Base-by-base conservation (phyloP, 2,888 invertebrate species). In the Hedya salicella region DNA sequence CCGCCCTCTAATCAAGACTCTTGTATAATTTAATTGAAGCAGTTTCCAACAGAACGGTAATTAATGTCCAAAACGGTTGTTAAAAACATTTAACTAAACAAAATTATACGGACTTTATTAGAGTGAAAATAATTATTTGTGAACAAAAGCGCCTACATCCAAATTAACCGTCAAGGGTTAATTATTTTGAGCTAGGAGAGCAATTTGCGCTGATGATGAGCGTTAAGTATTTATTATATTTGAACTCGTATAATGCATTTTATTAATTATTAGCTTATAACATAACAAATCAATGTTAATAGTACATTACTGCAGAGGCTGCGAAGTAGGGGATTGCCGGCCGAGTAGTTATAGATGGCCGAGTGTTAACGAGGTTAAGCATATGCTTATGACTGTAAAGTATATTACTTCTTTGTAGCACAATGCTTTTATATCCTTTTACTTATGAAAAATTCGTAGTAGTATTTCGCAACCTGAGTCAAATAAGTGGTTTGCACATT, bases 71-170 rank as follows among this genome's bases (percentile, higher is more conserved):
- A 32, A 57, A 39, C 16, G 57, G 16, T 44, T 36, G 25, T 65
- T 44, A 46, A 64, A 59, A 59, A 3, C 14, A 59, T 53, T 59
- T 36, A 52, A 65, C 57, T 64, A 39, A 42, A 59, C 46, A 46
- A 65, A 64, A 59, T 65, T 65, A 19, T 59, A 42, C 57, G 19
- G 13, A 21, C 16, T 44, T 57, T 64, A 57, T 64, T 52, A 65
- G 17, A 49, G 42, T 16, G 17, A 40, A 39, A 21, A 44, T 52
- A 65, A 52, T 50, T 59, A 42, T 30, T 42, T 16, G 52, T 17
- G 30, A 56, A 65, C 59, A 25, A 59, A 59, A 59, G 57, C 57
- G 50, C 44, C 17, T 44, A 56, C 57, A 32, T 36, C 9, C 44
- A 44, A 64, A 64, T 59, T 59, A 52, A 42, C 50, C 16, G 44